phyloP scores from a whole-genome alignment of 2,888 invertebrate genomes.

The Ganaspis brasiliensis region DNA sequence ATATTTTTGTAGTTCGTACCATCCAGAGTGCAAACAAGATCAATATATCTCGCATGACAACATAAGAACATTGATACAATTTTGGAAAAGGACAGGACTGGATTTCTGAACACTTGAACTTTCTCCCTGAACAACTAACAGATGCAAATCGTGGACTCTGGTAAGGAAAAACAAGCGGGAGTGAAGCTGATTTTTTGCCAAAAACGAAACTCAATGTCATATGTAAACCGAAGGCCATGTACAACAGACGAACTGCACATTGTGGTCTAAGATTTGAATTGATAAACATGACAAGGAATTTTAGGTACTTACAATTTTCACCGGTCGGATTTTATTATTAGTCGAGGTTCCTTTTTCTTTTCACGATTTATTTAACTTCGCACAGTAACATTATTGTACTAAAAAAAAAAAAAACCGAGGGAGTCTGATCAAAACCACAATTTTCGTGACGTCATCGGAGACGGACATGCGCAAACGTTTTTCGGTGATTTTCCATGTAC shows the following conservation, averaged over 20 bases:
- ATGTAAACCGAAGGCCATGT: conserved; percentile 68
- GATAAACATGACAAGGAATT: conserved; percentile 59
- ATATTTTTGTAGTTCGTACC: conserved; percentile 34
- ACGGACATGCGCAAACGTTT: conserved; percentile 78
- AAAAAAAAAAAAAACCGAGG: conserved; percentile 52
- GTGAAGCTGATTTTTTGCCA: conserved; percentile 44
- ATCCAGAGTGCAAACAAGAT: conserved; percentile 55
- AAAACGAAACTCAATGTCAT: conserved; percentile 64
- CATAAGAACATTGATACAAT: conserved; percentile 38
- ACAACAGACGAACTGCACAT: conserved; percentile 64
- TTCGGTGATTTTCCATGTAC: conserved; percentile 80
- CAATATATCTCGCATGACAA: conserved; percentile 61
- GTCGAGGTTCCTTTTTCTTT: conserved; percentile 61
- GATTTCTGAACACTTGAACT: conserved; percentile 9
- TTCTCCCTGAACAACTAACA: conserved; percentile 32
- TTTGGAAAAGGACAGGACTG: conserved; percentile 19
- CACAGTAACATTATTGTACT: conserved; percentile 68
- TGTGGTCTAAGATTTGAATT: conserved; percentile 61
- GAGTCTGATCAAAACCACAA: conserved; percentile 76
- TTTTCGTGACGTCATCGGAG: conserved; percentile 79
- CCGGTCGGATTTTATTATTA: conserved; percentile 62
- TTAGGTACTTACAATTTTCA: conserved; percentile 70
- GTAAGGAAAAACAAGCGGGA: conserved; percentile 32
- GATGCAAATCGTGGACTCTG: conserved; percentile 35
- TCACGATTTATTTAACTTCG: conserved; percentile 70